These are phyloP conservation scores for Drosophila setosimentum DNA, from an alignment of 2,888 invertebrate genomes.

Conservation along the genomic window DNA sequence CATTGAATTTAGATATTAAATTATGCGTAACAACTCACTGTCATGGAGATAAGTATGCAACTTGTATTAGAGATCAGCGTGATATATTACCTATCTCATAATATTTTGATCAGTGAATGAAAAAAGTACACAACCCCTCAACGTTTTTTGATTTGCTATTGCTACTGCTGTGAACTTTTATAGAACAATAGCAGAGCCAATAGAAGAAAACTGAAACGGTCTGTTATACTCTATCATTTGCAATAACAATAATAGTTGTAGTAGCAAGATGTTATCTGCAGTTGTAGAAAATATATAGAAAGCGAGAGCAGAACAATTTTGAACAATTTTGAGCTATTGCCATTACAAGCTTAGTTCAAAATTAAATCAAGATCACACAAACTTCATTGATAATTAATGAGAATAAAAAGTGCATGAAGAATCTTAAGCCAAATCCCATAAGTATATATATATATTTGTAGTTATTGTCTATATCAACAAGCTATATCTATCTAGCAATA, in stretches of 20 bases:
- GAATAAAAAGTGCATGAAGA: no score
- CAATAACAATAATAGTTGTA: not conserved
- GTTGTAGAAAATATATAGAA: not conserved
- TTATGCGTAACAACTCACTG: no score
- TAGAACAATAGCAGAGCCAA: not conserved
- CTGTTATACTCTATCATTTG: not conserved
- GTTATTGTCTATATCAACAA: not conserved
- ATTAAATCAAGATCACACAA: not conserved
- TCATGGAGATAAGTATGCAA: not conserved
- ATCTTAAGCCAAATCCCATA: no score
- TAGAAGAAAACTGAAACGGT: not conserved
- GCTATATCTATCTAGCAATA: no score
- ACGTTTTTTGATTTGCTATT: not conserved
- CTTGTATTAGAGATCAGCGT: no score
- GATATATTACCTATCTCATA: not conserved
- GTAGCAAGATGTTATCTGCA: not conserved
- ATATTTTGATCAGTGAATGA: not conserved
- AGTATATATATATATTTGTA: no score
- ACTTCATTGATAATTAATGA: not conserved
- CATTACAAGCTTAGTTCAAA: not conserved
- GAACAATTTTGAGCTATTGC: no score
- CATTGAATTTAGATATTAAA: no score
- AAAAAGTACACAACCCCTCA: not conserved
- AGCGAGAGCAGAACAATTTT: no score
- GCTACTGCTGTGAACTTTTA: no score